Evolutionary conservation across 1,140 invertebrate genomes (phyloP), one percentile per base, ranked within the genome.

Genomic region (Bombus waltoni): DNA sequence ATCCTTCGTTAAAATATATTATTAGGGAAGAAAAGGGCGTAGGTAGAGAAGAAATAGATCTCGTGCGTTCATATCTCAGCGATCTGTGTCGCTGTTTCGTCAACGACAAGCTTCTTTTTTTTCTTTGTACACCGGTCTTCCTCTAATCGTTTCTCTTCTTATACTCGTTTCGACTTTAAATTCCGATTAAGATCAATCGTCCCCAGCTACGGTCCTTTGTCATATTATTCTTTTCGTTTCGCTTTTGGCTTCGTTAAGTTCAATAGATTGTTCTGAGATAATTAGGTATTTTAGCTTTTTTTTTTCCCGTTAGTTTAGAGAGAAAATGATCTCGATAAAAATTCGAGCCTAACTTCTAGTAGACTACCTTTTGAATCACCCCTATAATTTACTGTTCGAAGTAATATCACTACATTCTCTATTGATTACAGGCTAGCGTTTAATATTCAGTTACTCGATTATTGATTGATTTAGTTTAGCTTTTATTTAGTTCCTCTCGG

Each of bases 281-380:
- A 92, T 94, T 91, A 93, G 83, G 87, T 88, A 76, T 28, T 93
- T 91, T 91, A 87, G 85, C 59, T 78, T 81, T 38, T 62, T 73
- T 86, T n/a, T 62, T 32, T 32, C 32, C 40, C 57, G 65, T 83
- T 92, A 94, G 91, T 92, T 92, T 93, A 93, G 92, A 94, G 92
- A 95, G 94, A 94, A 93, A 95, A 90, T 93, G 91, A 93, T 93
- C 92, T 94, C 92, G 94, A 93, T 93, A 92, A 62, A 94, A 93
- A 92, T 93, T 92, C 91, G 92, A 94, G 88, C 92, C 94, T 94
- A 94, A 92, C 89, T 83, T 84, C 93, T 94, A 95, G 91, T 84
- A 91, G 88, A 93, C 92, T 94, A 94, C 8, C 65, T 35, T 80
- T 91, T 92, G 88, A 94, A 93, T 93, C 92, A 90, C 86, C 86